Conservation (phyloP, 23 tunicate species). For the Halocynthia roretzi region DNA sequence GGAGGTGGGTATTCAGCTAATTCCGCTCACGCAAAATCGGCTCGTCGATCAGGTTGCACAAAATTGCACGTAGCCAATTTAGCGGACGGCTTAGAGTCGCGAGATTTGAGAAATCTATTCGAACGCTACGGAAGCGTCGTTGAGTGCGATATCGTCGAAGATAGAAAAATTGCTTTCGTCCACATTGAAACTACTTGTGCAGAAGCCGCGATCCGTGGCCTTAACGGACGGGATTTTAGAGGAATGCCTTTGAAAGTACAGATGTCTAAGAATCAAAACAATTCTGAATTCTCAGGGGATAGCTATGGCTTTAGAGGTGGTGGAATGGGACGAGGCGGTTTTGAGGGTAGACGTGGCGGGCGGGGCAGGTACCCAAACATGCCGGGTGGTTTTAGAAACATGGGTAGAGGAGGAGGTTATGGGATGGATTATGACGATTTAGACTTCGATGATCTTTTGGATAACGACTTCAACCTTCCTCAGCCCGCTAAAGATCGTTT, state of each 20-base stretch:
- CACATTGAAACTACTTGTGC: constrained; percentile 81
- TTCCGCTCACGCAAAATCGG: constrained; percentile 72
- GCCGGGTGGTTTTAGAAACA: constrained; percentile 3
- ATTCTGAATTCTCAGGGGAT: neutral
- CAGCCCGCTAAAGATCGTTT: constrained; percentile 85
- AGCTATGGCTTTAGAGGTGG: constrained; percentile 25
- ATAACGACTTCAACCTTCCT: constrained; percentile 43
- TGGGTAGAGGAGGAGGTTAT: constrained; percentile 25
- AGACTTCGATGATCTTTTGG: constrained; percentile 28
- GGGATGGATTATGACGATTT: constrained; percentile 29
- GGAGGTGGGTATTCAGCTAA: constrained; percentile 45
- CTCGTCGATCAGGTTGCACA: constrained; percentile 87
- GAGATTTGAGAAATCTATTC: constrained; percentile 66
- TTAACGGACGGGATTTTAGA: constrained; percentile 55
- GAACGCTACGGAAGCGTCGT: constrained; percentile 95
- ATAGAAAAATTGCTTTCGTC: constrained; percentile 88
- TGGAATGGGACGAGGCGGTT: constrained; percentile 38
- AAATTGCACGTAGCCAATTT: constrained; percentile 85
- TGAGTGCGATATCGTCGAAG: constrained; percentile 93
- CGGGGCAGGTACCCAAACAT: neutral
- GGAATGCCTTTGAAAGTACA: constrained; percentile 75
- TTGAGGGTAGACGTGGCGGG: constrained; percentile 29
- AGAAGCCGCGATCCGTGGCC: constrained; percentile 81
- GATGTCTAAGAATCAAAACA: constrained; percentile 72
- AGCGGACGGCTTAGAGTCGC: constrained; percentile 58